phyloP scores from a whole-genome alignment of 1,140 invertebrate genomes.

The Aphis craccivora region DNA sequence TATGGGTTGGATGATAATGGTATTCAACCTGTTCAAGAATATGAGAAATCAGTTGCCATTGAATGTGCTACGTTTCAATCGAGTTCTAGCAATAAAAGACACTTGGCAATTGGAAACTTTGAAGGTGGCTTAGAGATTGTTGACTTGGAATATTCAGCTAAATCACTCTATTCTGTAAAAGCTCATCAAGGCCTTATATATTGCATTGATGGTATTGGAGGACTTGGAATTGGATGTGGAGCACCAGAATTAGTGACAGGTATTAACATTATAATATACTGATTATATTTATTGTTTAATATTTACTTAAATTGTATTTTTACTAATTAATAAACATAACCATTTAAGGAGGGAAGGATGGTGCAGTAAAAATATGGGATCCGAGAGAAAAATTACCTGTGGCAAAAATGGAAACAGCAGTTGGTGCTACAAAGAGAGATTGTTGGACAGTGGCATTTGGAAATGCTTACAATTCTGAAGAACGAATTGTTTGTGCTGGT shows the following conservation, averaged over 20 bases:
- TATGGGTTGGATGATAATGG: slow-evolving; percentile 81
- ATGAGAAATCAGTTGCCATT: slow-evolving; percentile 81
- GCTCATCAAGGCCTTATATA: slow-evolving; percentile 92
- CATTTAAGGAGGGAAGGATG: slow-evolving; percentile 66
- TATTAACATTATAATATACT: not conserved
- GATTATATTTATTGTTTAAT: not conserved
- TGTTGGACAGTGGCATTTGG: slow-evolving; percentile 90
- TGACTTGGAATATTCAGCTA: slow-evolving; percentile 79
- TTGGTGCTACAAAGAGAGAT: slow-evolving; percentile 74
- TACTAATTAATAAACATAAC: not conserved
- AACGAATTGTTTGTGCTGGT: slow-evolving; percentile 85
- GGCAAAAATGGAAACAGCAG: slow-evolving; percentile 81
- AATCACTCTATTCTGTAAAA: slow-evolving; percentile 81
- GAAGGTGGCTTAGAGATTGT: slow-evolving; percentile 82
- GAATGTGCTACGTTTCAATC: slow-evolving; percentile 95
- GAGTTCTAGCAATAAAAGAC: slow-evolving; percentile 77
- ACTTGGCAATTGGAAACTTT: slow-evolving; percentile 91
- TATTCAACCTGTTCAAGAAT: slow-evolving; percentile 75
- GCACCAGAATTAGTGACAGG: slow-evolving; percentile 95
- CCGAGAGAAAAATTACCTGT: slow-evolving; percentile 90
- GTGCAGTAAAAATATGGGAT: slow-evolving; percentile 93
- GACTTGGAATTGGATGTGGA: slow-evolving; percentile 80
- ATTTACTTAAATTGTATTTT: not conserved
- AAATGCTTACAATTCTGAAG: slow-evolving; percentile 85
- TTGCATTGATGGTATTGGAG: slow-evolving; percentile 91